phyloP scores from a whole-genome alignment of 1,140 invertebrate genomes.

The Mamestra configurata region DNA sequence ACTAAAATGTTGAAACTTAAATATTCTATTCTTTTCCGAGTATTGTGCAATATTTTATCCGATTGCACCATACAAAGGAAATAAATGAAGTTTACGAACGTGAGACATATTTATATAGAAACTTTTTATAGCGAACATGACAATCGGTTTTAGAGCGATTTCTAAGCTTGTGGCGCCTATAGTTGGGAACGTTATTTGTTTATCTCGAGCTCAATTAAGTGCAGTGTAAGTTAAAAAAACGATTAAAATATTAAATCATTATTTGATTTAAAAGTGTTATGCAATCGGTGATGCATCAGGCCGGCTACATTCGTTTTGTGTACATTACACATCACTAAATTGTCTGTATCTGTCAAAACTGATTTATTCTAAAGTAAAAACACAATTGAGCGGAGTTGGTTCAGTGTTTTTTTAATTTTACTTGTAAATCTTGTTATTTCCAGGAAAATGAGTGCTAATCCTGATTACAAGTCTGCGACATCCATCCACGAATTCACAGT shows the following conservation, averaged over 20 bases:
- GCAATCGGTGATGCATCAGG: constrained; percentile 18
- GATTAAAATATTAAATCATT: neutral
- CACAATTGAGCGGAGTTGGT: neutral
- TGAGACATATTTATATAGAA: neutral
- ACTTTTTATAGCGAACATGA: constrained; percentile 63
- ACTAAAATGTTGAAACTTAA: too few relatives aligned
- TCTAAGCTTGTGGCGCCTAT: constrained; percentile 71
- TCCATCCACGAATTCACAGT: constrained; percentile 94
- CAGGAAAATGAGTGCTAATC: constrained; percentile 80
- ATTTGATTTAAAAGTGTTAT: constrained; percentile 31
- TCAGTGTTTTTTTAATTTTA: constrained; percentile 33
- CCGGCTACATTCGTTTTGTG: constrained; percentile 19
- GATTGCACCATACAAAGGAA: neutral
- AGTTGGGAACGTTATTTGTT: constrained; percentile 69
- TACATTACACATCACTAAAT: constrained; percentile 42
- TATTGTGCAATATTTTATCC: neutral
- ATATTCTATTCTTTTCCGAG: too few relatives aligned
- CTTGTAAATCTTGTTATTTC: constrained; percentile 56
- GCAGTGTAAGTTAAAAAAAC: constrained; percentile 69
- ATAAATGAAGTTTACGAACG: constrained; percentile 15
- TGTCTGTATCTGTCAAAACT: constrained; percentile 36
- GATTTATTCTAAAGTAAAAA: neutral
- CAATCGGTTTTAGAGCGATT: constrained; percentile 74
- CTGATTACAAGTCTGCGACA: constrained; percentile 88
- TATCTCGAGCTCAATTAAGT: constrained; percentile 71